phyloP scores from a whole-genome alignment of 2,797 vertebrate species.

The Gila robusta region DNA sequence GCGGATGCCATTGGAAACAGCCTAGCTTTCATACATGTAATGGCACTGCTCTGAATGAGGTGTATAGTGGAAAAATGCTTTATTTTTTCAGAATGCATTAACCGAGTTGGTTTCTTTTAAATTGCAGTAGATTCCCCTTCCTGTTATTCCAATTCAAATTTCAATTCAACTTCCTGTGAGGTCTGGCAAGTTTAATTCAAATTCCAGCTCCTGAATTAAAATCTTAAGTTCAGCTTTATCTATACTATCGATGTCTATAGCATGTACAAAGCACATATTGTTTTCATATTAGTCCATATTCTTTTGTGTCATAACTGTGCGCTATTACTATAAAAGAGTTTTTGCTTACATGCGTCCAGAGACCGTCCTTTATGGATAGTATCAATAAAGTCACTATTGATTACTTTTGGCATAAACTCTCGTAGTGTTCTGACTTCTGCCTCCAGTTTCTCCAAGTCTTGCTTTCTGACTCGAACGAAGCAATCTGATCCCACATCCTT shows the following conservation, averaged over 20 bases:
- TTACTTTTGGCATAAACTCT: conserved; percentile 88
- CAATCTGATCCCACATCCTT: conserved; percentile 70
- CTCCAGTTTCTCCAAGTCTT: conserved; percentile 88
- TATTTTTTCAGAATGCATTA: background rate
- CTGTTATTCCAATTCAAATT: background rate
- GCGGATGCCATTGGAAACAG: background rate
- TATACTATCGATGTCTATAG: background rate
- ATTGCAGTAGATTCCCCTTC: background rate
- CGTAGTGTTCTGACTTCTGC: conserved; percentile 94
- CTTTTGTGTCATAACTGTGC: background rate
- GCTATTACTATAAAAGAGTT: conserved; percentile 3
- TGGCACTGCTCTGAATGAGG: background rate
- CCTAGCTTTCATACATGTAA: background rate
- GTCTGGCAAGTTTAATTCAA: background rate
- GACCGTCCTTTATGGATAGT: conserved; percentile 79
- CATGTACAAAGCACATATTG: background rate
- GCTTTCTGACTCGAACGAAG: conserved; percentile 84
- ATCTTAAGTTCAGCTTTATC: background rate
- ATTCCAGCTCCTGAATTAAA: background rate
- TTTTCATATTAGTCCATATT: background rate
- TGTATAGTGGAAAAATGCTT: background rate
- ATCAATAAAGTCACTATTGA: conserved; percentile 82
- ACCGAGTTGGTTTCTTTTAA: background rate
- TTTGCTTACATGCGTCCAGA: conserved; percentile 81
- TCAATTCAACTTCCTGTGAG: background rate